Base-by-base conservation (phyloP, 2,113 vertebrate species). In the Sialia sialis region DNA sequence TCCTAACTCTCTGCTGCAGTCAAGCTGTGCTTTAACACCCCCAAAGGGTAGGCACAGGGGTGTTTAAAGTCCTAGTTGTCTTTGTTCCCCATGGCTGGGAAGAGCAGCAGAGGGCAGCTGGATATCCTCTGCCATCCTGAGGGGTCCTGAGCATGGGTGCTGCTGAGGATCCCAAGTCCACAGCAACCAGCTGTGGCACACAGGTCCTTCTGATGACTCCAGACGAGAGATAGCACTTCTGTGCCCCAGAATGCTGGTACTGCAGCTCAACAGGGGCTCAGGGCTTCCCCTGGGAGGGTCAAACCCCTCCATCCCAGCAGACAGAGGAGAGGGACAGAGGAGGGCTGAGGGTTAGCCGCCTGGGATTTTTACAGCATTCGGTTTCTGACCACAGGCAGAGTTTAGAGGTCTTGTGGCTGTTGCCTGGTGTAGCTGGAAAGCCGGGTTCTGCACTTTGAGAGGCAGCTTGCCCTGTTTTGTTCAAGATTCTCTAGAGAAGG, bases 361-460 rank as follows among this genome's bases (percentile, higher is more conserved):
- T 2, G 30, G 4, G 52, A 19, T 54, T 95, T 87, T 86, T 70
- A 83, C n/a, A 94, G 75, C 0, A 0, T 8, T 78, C 43, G 34
- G 74, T 88, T 90, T 78, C 75, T 94, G 85, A 74, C 91, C 82
- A 23, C 90, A 90, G 85, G 25, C 36, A 44, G 5, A 9, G 75
- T 59, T 90, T 51, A 63, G 87, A 86, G 88, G 82, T 90, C 94
- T 95, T 3, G 52, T 90, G 82, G 78, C 75, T 83, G 75, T 76
- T 93, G 84, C 87, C 75, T 59, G n/a, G 51, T 56, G 46, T 91
- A 94, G 77, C 63, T 94, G 89, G 84, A 87, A 96, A 85, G 87
- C 75, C 4, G 2, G 64, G 41, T 36, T 34, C 7, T 49, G 59
- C 62, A 26, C 58, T 60, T 46, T 26, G 55, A 91, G 78, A 55